A percentile compares a stretch with the other conserved stretches of the same genome.
These are phyloP conservation scores for Amniataba percoides DNA, from an alignment of 2,797 vertebrate species.

Conservation along the genomic window DNA sequence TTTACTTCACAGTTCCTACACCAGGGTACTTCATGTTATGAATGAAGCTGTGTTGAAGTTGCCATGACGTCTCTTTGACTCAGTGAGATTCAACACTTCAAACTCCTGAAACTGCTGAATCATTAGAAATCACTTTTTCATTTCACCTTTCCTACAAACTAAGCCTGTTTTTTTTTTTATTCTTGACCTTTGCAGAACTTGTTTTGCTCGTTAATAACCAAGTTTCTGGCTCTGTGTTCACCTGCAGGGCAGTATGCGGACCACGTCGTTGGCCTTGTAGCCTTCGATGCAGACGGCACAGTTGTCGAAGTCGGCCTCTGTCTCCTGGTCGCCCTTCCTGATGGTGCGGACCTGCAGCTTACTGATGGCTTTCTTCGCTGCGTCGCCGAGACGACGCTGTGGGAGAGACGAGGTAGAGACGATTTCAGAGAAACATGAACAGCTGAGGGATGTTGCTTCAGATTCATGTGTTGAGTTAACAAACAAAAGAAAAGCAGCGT, in stretches of 20 bases:
- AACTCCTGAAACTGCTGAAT: too few relatives aligned
- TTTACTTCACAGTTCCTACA: too few relatives aligned
- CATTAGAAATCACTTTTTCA: too few relatives aligned
- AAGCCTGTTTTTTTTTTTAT: too few relatives aligned
- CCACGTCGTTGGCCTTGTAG: slow-evolving; percentile 92
- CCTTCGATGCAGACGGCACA: slow-evolving; percentile 95
- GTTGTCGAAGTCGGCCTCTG: slow-evolving; percentile 93
- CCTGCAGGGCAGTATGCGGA: slow-evolving; percentile 93
- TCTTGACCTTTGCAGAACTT: too few relatives aligned
- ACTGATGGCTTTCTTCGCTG: slow-evolving; percentile 97
- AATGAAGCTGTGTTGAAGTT: too few relatives aligned
- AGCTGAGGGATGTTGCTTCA: too few relatives aligned
- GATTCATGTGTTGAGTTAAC: not conserved
- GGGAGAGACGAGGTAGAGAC: slow-evolving; percentile 29
- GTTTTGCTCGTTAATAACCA: too few relatives aligned
- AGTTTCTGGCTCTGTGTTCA: slow-evolving; percentile 50
- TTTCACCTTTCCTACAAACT: too few relatives aligned
- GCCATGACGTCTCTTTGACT: too few relatives aligned
- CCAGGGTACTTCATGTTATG: too few relatives aligned
- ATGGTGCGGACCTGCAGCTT: slow-evolving; percentile 96
- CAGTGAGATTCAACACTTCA: too few relatives aligned
- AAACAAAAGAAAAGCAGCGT: not conserved
- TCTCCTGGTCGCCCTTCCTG: slow-evolving; percentile 95
- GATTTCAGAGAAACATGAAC: not conserved
- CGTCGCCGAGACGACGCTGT: slow-evolving; percentile 96